Evolutionary conservation across 2,113 vertebrate genomes (phyloP), one percentile per base, ranked within the genome.

Genomic region (Dascyllus trimaculatus): DNA sequence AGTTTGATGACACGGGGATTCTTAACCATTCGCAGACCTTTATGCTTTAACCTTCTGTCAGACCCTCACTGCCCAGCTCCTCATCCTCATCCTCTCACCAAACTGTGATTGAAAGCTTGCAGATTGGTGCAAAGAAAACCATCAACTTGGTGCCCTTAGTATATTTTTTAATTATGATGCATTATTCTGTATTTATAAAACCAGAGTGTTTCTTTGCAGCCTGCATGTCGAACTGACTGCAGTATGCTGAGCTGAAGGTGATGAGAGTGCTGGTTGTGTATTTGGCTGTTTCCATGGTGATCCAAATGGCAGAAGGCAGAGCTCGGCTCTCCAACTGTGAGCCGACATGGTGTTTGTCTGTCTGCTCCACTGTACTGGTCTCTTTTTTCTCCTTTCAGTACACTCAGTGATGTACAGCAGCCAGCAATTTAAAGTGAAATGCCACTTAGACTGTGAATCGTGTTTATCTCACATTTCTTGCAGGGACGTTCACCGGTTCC

Each of bases 261-360:
- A 91, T 73, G 85, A 81, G 79, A 82, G 78, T 26, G 76, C 88
- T 91, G 71, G 25, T 70, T 88, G 89, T 94, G 86, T 94, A 89
- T 85, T 84, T 83, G 73, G 78, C 80, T 89, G 94, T 95, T 94
- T 91, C 93, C 88, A 93, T 95, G 92, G 93, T 51, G 87, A 95
- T 84, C 68, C 63, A 88, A 91, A 91, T 87, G 89, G 86, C 86
- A 90, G 87, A 77, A 93, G 89, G 87, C 88, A 88, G 75, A 32
- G 35, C 80, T 87, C 89, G 86, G 85, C 92, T 69, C 65, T 88
- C 83, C 75, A 48, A 81, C 85, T 82, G 86, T 86, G 87, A 81
- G 84, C 60, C 67, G 73, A 83, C 89, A 87, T 78, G 76, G 79
- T 85, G 85, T 89, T 89, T 90, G 76, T 85, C 75, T 91, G 75